Percentiles rank a stretch among this genome's conserved stretches.
Conservation (phyloP, 2,888 invertebrate genomes). For the Calliphora vomitoria region DNA sequence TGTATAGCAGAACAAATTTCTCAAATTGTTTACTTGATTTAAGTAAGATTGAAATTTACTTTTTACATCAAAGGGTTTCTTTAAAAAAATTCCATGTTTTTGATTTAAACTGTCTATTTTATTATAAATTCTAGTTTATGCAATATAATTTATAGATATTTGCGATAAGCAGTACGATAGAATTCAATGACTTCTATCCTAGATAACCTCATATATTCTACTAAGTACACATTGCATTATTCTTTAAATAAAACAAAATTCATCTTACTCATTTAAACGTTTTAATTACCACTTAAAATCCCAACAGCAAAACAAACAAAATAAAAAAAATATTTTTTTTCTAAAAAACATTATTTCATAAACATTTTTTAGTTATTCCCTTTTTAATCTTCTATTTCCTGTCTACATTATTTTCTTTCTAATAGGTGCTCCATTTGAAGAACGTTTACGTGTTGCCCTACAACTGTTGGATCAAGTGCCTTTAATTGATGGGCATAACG, state of each 20-base stretch:
- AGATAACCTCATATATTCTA: no score
- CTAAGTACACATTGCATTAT: not conserved
- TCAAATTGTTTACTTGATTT: constrained; percentile 8
- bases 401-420: constrained; percentile 8
- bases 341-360: not conserved
- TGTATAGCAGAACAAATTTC: not conserved
- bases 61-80: no score
- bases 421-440: constrained; percentile 90
- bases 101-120: no score
- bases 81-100: no score
- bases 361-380: constrained; percentile 1
- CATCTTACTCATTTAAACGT: not conserved
- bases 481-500: constrained; percentile 94
- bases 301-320: not conserved
- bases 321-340: not conserved
- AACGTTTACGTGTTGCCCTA: constrained; percentile 90
- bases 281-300: not conserved
- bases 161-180: no score
- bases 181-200: no score
- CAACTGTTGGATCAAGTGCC: constrained; percentile 91
- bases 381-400: constrained; percentile 4
- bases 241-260: not conserved
- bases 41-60: not conserved
- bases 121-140: no score
- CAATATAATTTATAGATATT: no score